Evolutionary conservation across 2,113 vertebrate genomes (phyloP).

Genomic region (Labeo rohita): DNA sequence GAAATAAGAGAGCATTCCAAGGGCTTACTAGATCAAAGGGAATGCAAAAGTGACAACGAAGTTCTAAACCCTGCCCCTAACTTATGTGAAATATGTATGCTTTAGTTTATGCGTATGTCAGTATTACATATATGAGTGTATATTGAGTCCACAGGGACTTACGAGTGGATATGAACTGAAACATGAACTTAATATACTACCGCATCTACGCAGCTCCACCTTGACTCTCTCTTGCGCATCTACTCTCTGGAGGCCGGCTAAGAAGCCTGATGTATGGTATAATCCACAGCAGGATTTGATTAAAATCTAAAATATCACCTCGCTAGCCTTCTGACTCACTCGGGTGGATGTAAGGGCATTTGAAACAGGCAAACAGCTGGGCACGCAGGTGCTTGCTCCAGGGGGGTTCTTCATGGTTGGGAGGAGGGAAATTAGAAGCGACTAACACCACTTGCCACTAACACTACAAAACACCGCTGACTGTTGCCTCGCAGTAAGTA

Average conservation of each 20-base stretch:
- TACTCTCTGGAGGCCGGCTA: constrained; percentile 55
- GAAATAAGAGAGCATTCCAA: constrained; percentile 49
- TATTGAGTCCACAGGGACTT: constrained; percentile 34
- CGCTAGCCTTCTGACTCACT: constrained; percentile 51
- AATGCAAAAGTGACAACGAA: constrained; percentile 41
- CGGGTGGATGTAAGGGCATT: constrained; percentile 25
- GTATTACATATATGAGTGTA: background rate
- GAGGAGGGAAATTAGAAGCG: constrained; percentile 27
- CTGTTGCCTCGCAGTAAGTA: background rate
- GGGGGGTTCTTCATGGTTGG: constrained; percentile 32
- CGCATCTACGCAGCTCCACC: background rate
- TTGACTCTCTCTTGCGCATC: background rate
- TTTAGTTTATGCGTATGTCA: constrained; percentile 10
- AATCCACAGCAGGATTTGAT: constrained; percentile 59
- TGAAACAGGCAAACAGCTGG: constrained; percentile 21
- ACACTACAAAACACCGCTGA: background rate
- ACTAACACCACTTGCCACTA: constrained; percentile 14
- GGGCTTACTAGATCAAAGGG: constrained; percentile 51
- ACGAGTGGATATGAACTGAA: constrained; percentile 15
- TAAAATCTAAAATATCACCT: constrained; percentile 58
- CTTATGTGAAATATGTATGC: constrained; percentile 7
- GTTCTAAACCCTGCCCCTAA: constrained; percentile 12
- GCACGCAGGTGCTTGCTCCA: background rate
- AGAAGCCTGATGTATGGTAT: constrained; percentile 57
- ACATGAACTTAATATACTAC: constrained; percentile 30